These are phyloP conservation scores for Macrotis lagotis DNA, from an alignment of 2,113 vertebrate genomes.

Conservation along the genomic window DNA sequence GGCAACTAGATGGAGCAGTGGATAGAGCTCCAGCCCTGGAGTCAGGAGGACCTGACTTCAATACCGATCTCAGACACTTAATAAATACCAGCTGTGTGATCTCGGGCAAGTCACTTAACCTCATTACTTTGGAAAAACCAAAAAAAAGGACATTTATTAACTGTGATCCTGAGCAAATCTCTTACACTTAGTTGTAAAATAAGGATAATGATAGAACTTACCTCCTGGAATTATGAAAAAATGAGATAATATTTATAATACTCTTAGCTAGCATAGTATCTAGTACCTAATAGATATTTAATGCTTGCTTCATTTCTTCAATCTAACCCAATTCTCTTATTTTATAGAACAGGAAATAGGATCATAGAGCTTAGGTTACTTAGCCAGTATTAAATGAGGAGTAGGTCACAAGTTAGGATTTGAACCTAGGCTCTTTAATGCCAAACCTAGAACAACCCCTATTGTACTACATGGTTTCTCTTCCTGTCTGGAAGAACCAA, in stretches of 20 bases:
- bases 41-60: no score
- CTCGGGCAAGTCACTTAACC: no score
- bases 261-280: background rate
- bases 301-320: background rate
- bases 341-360: background rate
- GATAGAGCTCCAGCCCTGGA: no score
- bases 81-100: no score
- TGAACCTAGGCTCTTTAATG: background rate
- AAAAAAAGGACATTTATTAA: no score
- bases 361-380: background rate
- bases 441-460: background rate
- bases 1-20: no score
- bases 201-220: background rate
- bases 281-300: background rate
- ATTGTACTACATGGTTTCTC: background rate
- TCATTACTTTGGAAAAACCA: no score
- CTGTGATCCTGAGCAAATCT: background rate
- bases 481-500: background rate
- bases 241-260: background rate
- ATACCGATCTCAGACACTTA: no score
- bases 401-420: background rate
- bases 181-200: background rate
- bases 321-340: background rate
- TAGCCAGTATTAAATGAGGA: background rate
- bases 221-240: background rate